Evolutionary conservation across 2,888 invertebrate species (phyloP).

Genomic region (Sialis fuliginosa): DNA sequence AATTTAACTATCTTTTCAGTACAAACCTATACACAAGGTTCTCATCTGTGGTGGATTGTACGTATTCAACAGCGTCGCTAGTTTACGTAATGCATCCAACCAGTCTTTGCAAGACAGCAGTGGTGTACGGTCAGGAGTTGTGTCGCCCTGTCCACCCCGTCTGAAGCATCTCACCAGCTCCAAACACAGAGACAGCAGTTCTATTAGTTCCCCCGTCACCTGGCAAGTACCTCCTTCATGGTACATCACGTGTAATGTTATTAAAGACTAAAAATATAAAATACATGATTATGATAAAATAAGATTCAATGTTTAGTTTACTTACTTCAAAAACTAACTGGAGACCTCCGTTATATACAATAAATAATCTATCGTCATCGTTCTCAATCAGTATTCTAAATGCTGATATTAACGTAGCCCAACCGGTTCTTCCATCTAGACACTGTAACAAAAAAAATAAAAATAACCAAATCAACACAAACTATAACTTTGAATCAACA

Average conservation of each 20-base stretch:
- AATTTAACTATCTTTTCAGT: conserved; percentile 4
- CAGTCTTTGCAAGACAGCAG: conserved; percentile 66
- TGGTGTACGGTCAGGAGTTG: conserved; percentile 30
- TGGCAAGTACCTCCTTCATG: conserved; percentile 86
- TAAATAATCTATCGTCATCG: conserved; percentile 74
- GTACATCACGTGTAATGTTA: conserved; percentile 83
- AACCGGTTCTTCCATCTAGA: conserved; percentile 77
- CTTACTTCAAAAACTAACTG: conserved; percentile 58
- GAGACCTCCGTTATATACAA: conserved; percentile 80
- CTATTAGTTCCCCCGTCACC: conserved; percentile 66
- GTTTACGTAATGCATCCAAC: conserved; percentile 70
- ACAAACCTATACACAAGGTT: conserved; percentile 53
- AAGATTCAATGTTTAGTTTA: not conserved
- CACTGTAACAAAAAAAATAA: conserved; percentile 25
- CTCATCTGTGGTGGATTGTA: conserved; percentile 77
- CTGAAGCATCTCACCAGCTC: conserved; percentile 55
- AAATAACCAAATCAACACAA: conserved; percentile 2
- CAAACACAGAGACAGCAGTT: conserved; percentile 61
- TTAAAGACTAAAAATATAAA: conserved; percentile 48
- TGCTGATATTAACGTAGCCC: conserved; percentile 86
- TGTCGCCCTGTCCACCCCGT: conserved; percentile 42
- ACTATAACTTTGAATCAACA: conserved; percentile 6
- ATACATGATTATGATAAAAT: not conserved
- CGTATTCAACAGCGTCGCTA: conserved; percentile 74
- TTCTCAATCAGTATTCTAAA: conserved; percentile 77